Evolutionary conservation across 2,797 vertebrate genomes (phyloP), one percentile per base, ranked within the genome.

Genomic region (Microtus californicus): DNA sequence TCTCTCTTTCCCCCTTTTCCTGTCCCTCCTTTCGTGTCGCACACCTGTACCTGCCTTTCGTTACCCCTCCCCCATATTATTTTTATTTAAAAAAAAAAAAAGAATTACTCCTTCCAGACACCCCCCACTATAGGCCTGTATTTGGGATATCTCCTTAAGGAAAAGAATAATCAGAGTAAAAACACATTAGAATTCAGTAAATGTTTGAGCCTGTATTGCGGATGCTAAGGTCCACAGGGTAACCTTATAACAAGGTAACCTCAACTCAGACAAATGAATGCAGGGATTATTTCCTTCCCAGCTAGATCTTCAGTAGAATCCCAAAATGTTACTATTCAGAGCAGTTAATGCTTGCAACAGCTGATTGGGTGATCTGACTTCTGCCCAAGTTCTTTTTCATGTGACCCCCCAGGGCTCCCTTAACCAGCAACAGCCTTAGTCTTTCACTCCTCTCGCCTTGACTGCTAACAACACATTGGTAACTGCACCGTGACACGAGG

Each of bases 91-190:
- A n/a, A n/a, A n/a, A n/a, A n/a, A n/a, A n/a, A n/a, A n/a, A n/a
- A n/a, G n/a, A n/a, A n/a, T n/a, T n/a, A 11, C 5, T 40, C 23
- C 23, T 78, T 74, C 29, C 31, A 6, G 3, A 54, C 43, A 34
- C 43, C 73, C n/a, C 37, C 13, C 29, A 10, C 10, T 6, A 40
- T 9, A 34, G 67, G 77, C 59, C 74, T 88, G 37, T 6, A 43
- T 37, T 87, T 17, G 76, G 31, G 83, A 63, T 54, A 29, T 69
- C 23, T 29, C 61, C 29, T 48, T 19, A 87, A 91, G 27, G 54
- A 77, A 92, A 71, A 45, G 71, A 78, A 71, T 90, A 65, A 73
- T n/a, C 40, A 89, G 48, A 40, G 48, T 65, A 43, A 96, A 69
- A 88, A 37, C 74, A 27, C 48, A 21, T 17, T 86, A 48, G 48